Evolutionary conservation across 53 echinoderm and acorn worm genomes (phyloP), one percentile per base, ranked within the genome.

Genomic region (Apostichopus leukothele): DNA sequence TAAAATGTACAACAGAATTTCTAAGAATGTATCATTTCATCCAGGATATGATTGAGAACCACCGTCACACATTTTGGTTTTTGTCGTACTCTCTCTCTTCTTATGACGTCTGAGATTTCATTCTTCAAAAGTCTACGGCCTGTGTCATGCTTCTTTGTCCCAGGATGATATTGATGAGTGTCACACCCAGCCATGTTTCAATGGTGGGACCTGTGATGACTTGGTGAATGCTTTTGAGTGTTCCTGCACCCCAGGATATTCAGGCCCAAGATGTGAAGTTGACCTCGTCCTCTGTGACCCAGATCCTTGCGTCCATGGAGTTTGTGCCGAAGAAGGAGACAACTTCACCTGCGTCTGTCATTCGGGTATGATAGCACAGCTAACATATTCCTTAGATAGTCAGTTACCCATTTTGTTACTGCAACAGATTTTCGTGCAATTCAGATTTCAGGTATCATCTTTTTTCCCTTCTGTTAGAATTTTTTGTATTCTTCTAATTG

Each of bases 331-430:
- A 12, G 78, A 86, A 60, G 91, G 90, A 13, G 87, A 90, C 14
- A 91, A 93, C 22, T 93, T 86, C 71, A 88, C 55, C 50, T 96
- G 96, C 57, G 66, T 73, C 16, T 96, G 96, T 59, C 67, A 76
- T 12, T 50, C 78, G 7, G 93, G 96, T 20, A 86, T 39, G 39
- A 39, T 39, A 39, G 39, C 39, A 39, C 39, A 39, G 3, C 39
- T 39, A 39, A 39, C 39, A 39, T 39, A 39, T 39, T 39, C 39
- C 39, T 39, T 39, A 39, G 39, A 39, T 39, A 39, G 39, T 39
- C 39, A 39, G 39, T 39, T 39, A 39, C 39, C 3, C 39, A 39
- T 39, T 39, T 39, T 39, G 3, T 39, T 39, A 39, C 39, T 39
- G 39, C 39, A 39, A 39, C 39, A 39, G 39, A 39, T 39, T 39